Evolutionary conservation across 2,888 invertebrate species (phyloP).

Genomic region (Ochropleura leucogaster): DNA sequence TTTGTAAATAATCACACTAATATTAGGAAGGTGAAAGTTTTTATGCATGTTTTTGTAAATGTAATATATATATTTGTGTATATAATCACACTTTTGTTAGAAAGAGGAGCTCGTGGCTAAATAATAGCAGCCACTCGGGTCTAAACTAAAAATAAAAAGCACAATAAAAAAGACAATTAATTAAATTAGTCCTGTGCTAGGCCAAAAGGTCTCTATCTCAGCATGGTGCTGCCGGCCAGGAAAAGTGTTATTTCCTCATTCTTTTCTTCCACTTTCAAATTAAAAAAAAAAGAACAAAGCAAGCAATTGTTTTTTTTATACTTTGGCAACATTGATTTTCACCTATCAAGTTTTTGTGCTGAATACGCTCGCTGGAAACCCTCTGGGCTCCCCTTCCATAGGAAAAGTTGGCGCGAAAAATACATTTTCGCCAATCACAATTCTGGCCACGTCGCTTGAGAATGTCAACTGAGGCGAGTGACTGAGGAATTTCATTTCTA

Average conservation of each 20-base stretch:
- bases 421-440: constrained; percentile 59
- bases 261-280: not conserved
- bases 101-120: too few relatives aligned
- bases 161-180: too few relatives aligned
- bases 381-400: not conserved
- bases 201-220: too few relatives aligned
- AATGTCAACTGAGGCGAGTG: constrained; percentile 63
- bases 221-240: too few relatives aligned
- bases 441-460: constrained; percentile 58
- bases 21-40: too few relatives aligned
- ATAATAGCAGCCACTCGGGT: too few relatives aligned
- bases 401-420: constrained; percentile 50
- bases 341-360: not conserved
- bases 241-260: not conserved
- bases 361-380: not conserved
- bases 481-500: constrained; percentile 68
- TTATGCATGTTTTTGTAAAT: not conserved
- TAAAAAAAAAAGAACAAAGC: not conserved
- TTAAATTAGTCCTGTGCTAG: too few relatives aligned
- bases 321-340: not conserved
- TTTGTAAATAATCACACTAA: not conserved
- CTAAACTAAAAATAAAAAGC: too few relatives aligned
- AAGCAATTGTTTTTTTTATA: not conserved
- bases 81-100: too few relatives aligned
- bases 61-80: too few relatives aligned